Percentiles rank a stretch among this genome's conserved stretches.
Conservation (phyloP, 2,113 vertebrate genomes). For the Hoplias malabaricus region DNA sequence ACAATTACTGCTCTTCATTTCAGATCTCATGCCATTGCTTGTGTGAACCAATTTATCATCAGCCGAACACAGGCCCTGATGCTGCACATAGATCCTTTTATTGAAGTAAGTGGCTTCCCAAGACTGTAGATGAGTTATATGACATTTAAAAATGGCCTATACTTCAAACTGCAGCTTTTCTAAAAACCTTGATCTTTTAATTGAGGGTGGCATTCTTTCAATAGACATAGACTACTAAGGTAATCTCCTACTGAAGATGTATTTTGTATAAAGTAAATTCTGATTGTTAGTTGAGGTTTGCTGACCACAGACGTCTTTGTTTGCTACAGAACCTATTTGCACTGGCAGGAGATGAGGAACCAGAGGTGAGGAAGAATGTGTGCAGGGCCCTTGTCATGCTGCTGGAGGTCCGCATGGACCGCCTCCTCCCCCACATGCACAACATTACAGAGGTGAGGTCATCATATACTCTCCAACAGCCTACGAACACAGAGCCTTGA, state of each 20-base stretch:
- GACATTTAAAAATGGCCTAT: no score
- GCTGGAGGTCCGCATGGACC: slow-evolving; percentile 94
- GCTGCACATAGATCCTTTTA: slow-evolving; percentile 96
- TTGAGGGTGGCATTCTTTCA: no score
- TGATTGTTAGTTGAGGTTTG: background rate
- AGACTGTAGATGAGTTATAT: background rate
- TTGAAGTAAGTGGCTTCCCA: slow-evolving; percentile 77
- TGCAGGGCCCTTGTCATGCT: slow-evolving; percentile 97
- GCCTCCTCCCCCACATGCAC: slow-evolving; percentile 96
- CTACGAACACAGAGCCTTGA: background rate
- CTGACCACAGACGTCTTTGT: background rate
- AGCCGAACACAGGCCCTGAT: slow-evolving; percentile 97
- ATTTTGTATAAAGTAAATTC: no score
- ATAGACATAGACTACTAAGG: background rate
- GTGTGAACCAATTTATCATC: slow-evolving; percentile 98
- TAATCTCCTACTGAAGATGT: no score
- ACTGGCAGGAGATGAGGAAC: slow-evolving; percentile 91
- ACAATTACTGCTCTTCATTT: slow-evolving; percentile 47
- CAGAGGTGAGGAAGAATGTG: slow-evolving; percentile 96
- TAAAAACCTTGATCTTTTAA: no score
- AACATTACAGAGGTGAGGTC: slow-evolving; percentile 90
- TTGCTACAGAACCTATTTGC: slow-evolving; percentile 89
- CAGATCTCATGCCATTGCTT: slow-evolving; percentile 96
- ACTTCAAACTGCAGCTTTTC: background rate
- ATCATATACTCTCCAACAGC: background rate